A percentile compares a stretch with the other conserved stretches of the same genome.
Conservation (phyloP, 1,140 invertebrate genomes). For the Ostrea denselamellosa region DNA sequence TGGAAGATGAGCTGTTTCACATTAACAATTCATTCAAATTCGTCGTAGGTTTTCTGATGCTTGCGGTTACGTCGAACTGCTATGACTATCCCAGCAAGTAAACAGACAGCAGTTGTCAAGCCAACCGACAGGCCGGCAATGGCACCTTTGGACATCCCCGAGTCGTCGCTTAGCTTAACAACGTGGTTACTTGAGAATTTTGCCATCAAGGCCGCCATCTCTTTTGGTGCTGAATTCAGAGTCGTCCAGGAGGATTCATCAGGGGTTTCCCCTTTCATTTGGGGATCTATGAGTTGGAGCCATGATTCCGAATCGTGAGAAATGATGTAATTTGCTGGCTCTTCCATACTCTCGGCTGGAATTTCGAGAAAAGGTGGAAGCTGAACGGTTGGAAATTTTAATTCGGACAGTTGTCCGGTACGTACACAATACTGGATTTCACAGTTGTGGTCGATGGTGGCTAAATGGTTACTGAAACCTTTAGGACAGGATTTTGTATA, state of each 20-base stretch:
- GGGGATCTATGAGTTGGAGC: constrained; percentile 42
- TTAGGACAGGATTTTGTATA: constrained; percentile 54
- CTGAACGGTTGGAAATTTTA: constrained; percentile 58
- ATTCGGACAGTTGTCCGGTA: constrained; percentile 54
- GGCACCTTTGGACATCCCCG: constrained; percentile 39
- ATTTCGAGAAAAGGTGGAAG: constrained; percentile 58
- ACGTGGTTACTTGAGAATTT: constrained; percentile 24
- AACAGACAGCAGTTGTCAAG: constrained; percentile 1
- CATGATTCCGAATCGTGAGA: constrained; percentile 9
- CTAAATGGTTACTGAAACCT: constrained; percentile 67
- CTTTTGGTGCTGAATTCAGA: background rate
- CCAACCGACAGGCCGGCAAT: constrained; percentile 42
- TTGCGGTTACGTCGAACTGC: constrained; percentile 21
- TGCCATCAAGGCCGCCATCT: constrained; percentile 8
- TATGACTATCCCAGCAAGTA: constrained; percentile 15
- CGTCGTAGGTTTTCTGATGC: background rate
- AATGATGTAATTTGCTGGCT: constrained; percentile 42
- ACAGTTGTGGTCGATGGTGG: constrained; percentile 65
- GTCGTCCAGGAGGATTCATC: constrained; percentile 35
- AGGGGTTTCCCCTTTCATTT: background rate
- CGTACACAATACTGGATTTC: constrained; percentile 70
- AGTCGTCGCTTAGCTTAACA: background rate
- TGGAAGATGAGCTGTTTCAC: too few relatives aligned
- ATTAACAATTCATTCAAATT: background rate
- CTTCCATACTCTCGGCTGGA: constrained; percentile 38